Conservation (phyloP, 2,888 invertebrate genomes). For the Aricia artaxerxes region DNA sequence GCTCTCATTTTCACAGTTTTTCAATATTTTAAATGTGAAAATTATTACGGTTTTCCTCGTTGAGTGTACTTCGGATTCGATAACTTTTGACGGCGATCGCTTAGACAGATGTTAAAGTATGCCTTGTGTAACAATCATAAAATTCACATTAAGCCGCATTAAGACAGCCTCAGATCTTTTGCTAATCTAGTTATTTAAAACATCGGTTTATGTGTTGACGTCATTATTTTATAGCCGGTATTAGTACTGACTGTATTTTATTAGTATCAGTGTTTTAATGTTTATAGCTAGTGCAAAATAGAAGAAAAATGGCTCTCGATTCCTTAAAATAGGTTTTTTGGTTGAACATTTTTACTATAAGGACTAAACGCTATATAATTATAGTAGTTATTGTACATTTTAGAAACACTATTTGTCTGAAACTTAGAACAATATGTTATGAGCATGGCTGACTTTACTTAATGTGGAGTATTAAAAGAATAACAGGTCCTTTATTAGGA, state of each 20-base stretch:
- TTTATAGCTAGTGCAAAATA: background rate
- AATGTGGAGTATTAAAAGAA: background rate
- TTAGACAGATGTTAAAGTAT: constrained; percentile 74
- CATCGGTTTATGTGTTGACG: constrained; percentile 73
- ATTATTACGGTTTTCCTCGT: background rate
- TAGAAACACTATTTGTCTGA: background rate
- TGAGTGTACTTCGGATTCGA: constrained; percentile 62
- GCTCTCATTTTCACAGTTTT: background rate
- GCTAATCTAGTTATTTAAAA: constrained; percentile 78
- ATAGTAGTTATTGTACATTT: background rate
- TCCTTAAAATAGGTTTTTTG: background rate
- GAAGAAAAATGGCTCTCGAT: background rate
- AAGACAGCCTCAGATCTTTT: constrained; percentile 58
- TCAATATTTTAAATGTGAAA: background rate
- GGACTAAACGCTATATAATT: background rate
- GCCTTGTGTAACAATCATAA: constrained; percentile 79
- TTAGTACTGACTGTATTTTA: constrained; percentile 73
- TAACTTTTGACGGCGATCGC: constrained; percentile 76
- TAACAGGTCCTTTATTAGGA: background rate
- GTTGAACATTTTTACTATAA: background rate
- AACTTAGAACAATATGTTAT: too few relatives aligned
- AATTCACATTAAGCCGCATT: constrained; percentile 80
- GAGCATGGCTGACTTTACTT: background rate
- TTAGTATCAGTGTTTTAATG: constrained; percentile 49
- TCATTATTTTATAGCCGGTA: constrained; percentile 75